A percentile compares a stretch with the other conserved stretches of the same genome.
Conservation (phyloP, 1,140 invertebrate genomes). For the Pogonomyrmex barbatus region DNA sequence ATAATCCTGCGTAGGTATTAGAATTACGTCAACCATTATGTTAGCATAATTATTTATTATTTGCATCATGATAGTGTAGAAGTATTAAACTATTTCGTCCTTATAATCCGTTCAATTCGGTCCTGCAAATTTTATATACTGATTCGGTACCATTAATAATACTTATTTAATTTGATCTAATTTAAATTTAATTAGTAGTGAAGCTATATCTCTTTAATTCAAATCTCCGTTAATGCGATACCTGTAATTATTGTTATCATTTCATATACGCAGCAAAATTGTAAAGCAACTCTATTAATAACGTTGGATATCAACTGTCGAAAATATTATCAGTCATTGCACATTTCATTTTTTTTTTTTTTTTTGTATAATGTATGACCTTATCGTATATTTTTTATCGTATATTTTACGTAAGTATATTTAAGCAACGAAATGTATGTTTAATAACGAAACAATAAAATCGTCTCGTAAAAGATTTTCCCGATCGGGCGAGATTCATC, state of each 20-base stretch:
- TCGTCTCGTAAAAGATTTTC: not conserved
- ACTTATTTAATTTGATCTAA: not conserved
- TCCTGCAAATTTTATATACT: not conserved
- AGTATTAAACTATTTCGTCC: conserved; percentile 32
- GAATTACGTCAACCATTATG: conserved; percentile 12
- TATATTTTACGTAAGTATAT: not conserved
- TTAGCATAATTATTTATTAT: conserved; percentile 25
- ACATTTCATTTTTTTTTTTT: not conserved
- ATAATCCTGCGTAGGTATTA: conserved; percentile 33
- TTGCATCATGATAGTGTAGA: not conserved
- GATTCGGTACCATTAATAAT: not conserved
- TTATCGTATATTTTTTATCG: not conserved
- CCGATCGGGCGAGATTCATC: not conserved
- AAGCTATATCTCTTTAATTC: not conserved
- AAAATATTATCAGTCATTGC: not conserved
- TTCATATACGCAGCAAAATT: not conserved
- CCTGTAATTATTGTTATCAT: conserved; percentile 1
- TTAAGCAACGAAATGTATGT: not conserved
- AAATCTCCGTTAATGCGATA: not conserved
- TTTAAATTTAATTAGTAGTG: conserved; percentile 17
- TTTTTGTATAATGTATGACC: not conserved
- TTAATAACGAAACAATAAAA: conserved; percentile 4
- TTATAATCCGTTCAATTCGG: not conserved
- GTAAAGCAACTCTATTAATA: conserved; percentile 6
- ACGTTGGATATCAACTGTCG: not conserved